phyloP scores from a whole-genome alignment of 2,797 vertebrate species.

The Rhinoraja longicauda region DNA sequence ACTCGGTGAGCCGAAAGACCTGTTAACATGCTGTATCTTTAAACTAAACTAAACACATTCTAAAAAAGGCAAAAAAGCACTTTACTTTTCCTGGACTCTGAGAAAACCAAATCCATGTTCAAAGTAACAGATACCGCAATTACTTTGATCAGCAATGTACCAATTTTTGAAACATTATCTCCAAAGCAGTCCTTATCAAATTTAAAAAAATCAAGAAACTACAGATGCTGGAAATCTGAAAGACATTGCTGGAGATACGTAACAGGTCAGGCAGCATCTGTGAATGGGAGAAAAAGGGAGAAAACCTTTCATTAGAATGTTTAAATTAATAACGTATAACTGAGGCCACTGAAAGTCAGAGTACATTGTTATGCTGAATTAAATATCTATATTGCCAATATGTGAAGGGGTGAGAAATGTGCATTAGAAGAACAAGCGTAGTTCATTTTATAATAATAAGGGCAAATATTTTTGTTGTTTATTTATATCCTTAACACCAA shows the following conservation, averaged over 20 bases:
- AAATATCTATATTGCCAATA: background rate
- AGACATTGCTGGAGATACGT: no score
- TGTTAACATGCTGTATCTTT: no score
- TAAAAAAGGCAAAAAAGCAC: background rate
- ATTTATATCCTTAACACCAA: background rate
- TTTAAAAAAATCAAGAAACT: no score
- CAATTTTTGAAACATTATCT: slow-evolving; percentile 8
- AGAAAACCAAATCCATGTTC: background rate
- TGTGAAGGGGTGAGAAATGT: background rate
- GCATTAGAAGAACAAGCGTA: background rate
- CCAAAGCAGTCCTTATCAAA: background rate
- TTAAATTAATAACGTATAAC: no score
- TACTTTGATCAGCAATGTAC: background rate
- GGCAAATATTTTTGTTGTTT: background rate
- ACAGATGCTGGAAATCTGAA: no score
- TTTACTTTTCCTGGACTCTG: background rate
- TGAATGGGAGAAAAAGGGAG: no score
- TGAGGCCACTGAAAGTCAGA: background rate
- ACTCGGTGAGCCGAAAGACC: no score
- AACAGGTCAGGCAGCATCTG: no score
- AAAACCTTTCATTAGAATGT: no score
- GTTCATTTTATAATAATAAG: background rate
- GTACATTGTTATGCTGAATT: no score
- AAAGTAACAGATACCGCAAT: background rate
- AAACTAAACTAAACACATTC: background rate